Conservation (phyloP, 2,888 invertebrate genomes). For the Zootermopsis nevadensis region DNA sequence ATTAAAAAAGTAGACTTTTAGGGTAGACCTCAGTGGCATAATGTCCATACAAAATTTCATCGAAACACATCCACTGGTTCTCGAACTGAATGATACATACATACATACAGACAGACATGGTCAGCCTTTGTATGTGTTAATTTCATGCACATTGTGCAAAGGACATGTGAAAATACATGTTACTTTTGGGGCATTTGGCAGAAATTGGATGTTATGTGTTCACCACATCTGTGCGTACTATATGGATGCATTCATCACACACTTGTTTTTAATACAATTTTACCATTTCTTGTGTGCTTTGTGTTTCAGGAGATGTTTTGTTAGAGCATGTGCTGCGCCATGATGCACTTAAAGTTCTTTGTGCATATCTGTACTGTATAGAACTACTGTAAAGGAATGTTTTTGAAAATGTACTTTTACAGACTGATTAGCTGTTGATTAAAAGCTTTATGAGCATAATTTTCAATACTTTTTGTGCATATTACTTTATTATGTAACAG, state of each 20-base stretch:
- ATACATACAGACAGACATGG: no score
- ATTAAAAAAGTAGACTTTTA: no score
- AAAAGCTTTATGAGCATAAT: not conserved
- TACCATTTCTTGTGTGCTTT: not conserved
- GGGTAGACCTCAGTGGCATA: no score
- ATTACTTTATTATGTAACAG: not conserved
- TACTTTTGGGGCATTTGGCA: no score
- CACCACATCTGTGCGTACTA: no score
- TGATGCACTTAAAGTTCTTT: slow-evolving; percentile 1
- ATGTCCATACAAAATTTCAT: no score
- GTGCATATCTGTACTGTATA: not conserved
- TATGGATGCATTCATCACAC: no score
- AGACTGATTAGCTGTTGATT: not conserved
- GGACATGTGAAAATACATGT: not conserved
- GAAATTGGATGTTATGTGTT: no score
- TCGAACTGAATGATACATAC: no score
- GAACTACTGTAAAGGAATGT: slow-evolving; percentile 5
- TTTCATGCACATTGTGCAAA: not conserved
- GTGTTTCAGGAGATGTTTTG: not conserved
- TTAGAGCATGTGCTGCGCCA: not conserved
- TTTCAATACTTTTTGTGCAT: not conserved
- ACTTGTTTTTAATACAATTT: no score
- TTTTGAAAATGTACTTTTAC: not conserved
- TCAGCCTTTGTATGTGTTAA: no score
- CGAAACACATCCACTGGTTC: no score